Conservation (phyloP, 1,140 invertebrate genomes). For the Aphis gossypii region DNA sequence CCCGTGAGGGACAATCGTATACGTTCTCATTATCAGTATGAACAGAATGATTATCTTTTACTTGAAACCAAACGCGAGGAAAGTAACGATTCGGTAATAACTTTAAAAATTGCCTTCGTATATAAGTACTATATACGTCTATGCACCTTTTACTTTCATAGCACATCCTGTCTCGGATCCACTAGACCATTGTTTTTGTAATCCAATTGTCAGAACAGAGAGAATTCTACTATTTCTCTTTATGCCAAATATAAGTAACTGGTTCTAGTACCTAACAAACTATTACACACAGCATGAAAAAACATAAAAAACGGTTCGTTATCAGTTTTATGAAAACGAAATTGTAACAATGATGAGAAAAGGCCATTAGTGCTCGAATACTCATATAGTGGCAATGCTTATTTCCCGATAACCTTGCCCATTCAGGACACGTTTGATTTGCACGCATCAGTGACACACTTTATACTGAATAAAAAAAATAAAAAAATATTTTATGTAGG, state of each 20-base stretch:
- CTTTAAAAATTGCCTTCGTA: constrained; percentile 33
- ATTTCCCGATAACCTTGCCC: constrained; percentile 34
- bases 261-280: not conserved
- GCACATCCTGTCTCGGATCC: constrained; percentile 34
- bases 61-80: constrained; percentile 25
- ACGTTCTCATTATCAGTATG: not conserved
- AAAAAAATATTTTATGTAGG: not conserved
- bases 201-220: not conserved
- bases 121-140: not conserved
- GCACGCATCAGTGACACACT: constrained; percentile 55
- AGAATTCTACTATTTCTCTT: not conserved
- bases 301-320: not conserved
- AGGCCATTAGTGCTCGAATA: not conserved
- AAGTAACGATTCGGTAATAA: constrained; percentile 57
- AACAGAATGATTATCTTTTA: not conserved
- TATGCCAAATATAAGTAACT: not conserved
- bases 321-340: not conserved
- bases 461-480: constrained; percentile 30
- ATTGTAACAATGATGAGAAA: not conserved
- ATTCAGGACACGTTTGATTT: constrained; percentile 48
- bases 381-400: not conserved
- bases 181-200: constrained; percentile 51
- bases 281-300: not conserved
- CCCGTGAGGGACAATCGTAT: not conserved
- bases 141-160: constrained; percentile 50